A percentile compares a stretch with the other conserved stretches of the same genome.
Conservation (phyloP, 2,113 vertebrate genomes). For the Lophura nycthemera region DNA sequence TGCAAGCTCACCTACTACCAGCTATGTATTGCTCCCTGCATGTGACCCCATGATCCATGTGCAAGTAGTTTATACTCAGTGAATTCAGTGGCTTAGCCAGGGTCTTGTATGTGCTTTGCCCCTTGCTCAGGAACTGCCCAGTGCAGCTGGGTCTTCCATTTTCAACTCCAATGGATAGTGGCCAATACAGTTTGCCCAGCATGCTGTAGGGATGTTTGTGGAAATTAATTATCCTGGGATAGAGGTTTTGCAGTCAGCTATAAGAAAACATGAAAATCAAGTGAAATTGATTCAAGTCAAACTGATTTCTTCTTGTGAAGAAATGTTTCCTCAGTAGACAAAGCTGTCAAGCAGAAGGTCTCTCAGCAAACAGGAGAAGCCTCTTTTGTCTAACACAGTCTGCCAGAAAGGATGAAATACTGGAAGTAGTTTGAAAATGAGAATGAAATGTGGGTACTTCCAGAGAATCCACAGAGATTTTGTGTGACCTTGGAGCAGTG, state of each 20-base stretch:
- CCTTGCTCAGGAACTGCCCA: neutral
- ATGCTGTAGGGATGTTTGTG: neutral
- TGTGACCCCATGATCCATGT: neutral
- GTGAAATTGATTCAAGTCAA: neutral
- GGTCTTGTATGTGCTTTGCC: neutral
- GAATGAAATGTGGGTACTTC: neutral
- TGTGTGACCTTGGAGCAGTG: neutral
- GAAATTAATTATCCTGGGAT: neutral
- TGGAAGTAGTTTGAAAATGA: constrained; percentile 23
- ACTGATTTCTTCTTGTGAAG: neutral
- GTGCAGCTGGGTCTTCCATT: neutral
- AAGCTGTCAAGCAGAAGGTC: neutral
- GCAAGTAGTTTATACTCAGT: neutral
- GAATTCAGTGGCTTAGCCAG: neutral
- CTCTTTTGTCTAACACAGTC: neutral
- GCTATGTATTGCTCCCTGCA: neutral
- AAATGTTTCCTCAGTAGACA: neutral
- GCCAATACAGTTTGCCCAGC: neutral
- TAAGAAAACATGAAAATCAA: neutral
- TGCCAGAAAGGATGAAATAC: neutral
- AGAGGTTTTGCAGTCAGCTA: neutral
- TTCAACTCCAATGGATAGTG: neutral
- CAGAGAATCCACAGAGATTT: neutral
- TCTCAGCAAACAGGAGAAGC: neutral
- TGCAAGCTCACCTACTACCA: accelerated